Percentiles rank a stretch among this genome's conserved stretches.
Conservation (phyloP, 2,888 invertebrate species). For the Strigamia crassipes region DNA sequence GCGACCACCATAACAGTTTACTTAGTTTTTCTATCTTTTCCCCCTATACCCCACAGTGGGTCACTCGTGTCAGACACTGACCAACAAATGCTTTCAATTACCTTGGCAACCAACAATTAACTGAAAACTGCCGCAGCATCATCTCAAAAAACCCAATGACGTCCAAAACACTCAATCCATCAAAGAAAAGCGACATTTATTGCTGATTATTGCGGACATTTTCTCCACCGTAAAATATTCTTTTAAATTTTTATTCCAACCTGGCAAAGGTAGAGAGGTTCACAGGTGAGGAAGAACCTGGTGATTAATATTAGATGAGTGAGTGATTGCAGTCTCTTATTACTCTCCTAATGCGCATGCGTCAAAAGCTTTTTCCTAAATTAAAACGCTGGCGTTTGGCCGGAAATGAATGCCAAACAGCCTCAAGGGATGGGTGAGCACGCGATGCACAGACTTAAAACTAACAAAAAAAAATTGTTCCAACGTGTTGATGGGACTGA, state of each 20-base stretch:
- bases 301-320: slow-evolving; percentile 32
- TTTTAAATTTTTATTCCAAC: not conserved
- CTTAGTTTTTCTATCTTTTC: not conserved
- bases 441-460: not conserved
- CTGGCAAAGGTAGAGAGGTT: not conserved
- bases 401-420: slow-evolving; percentile 34
- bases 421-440: slow-evolving; percentile 11
- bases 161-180: not conserved
- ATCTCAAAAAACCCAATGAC: not conserved
- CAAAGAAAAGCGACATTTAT: not conserved
- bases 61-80: slow-evolving; percentile 8
- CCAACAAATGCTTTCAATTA: not conserved
- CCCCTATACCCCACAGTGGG: not conserved
- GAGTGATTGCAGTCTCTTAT: slow-evolving; percentile 26
- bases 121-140: not conserved
- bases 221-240: not conserved
- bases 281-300: not conserved
- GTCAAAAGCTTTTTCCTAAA: slow-evolving; percentile 20
- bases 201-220: not conserved
- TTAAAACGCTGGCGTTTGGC: slow-evolving; percentile 28
- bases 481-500: not conserved
- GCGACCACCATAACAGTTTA: not conserved
- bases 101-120: not conserved
- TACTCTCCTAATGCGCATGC: slow-evolving; percentile 27
- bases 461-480: not conserved